Conservation (phyloP, 2,113 vertebrate genomes). For the Cebus imitator region DNA sequence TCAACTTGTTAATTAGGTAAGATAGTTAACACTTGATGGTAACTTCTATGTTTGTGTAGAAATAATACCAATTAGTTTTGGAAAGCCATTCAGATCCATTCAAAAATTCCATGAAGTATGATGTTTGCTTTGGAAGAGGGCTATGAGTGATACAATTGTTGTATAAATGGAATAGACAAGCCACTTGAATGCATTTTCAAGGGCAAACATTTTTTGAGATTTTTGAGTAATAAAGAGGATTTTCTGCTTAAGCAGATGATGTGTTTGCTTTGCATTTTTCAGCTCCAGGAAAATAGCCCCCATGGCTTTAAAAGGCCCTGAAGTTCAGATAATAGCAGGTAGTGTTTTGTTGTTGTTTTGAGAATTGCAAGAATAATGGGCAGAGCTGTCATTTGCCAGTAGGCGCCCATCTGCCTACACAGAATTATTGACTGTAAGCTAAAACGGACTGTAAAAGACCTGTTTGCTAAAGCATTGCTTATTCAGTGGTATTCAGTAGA, state of each 20-base stretch:
- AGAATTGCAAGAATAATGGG: neutral
- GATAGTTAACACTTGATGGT: conserved; percentile 6
- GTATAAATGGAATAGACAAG: neutral
- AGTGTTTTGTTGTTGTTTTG: neutral
- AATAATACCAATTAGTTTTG: neutral
- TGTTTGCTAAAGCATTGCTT: neutral
- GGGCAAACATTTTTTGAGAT: conserved; percentile 11
- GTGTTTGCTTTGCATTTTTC: conserved; percentile 31
- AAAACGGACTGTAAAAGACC: neutral
- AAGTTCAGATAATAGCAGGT: neutral
- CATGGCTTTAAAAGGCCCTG: neutral
- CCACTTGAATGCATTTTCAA: conserved; percentile 9
- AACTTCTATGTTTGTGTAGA: conserved; percentile 16
- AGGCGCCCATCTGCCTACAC: neutral
- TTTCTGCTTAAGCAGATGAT: conserved; percentile 35
- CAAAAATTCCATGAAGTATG: neutral
- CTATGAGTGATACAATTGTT: neutral
- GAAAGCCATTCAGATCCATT: neutral
- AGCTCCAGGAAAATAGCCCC: neutral
- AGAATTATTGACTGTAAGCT: neutral
- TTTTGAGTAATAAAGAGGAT: neutral
- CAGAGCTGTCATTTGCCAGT: neutral
- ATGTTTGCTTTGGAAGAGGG: neutral
- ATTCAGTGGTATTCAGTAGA: neutral
- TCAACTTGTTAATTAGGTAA: neutral